A percentile compares a stretch with the other conserved stretches of the same genome.
Evolutionary conservation across 2,113 vertebrate genomes (phyloP).

Genomic region (Engystomops pustulosus): DNA sequence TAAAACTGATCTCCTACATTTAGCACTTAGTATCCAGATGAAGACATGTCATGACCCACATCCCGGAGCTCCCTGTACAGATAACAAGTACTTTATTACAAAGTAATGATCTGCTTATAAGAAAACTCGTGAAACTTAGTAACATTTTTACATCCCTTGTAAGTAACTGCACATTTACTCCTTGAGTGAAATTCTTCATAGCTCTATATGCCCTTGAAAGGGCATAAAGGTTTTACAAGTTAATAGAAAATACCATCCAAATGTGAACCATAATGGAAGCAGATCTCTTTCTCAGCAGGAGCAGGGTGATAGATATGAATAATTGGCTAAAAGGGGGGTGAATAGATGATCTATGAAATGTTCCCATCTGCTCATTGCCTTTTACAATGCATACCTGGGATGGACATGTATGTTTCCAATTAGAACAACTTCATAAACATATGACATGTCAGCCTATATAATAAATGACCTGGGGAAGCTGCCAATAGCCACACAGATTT

Average conservation of each 20-base stretch:
- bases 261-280: not conserved
- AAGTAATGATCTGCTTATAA: no score
- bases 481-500: no score
- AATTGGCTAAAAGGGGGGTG: no score
- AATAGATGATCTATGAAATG: not conserved
- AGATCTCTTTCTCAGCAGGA: conserved; percentile 4
- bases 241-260: not conserved
- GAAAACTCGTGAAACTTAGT: no score
- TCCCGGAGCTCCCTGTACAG: no score
- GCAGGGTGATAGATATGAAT: not conserved
- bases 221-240: not conserved
- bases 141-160: not conserved
- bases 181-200: not conserved
- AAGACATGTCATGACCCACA: no score
- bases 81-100: no score
- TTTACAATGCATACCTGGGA: not conserved
- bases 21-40: no score
- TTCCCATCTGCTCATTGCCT: not conserved
- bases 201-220: not conserved
- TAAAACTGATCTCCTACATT: no score
- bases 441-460: not conserved
- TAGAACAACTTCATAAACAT: not conserved
- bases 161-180: not conserved
- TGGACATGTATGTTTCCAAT: conserved; percentile 6
- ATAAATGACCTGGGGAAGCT: no score